Percentiles rank a stretch among this genome's conserved stretches.
Evolutionary conservation across 53 echinoderm and acorn worm species (phyloP).

Genomic region (Crossaster papposus): DNA sequence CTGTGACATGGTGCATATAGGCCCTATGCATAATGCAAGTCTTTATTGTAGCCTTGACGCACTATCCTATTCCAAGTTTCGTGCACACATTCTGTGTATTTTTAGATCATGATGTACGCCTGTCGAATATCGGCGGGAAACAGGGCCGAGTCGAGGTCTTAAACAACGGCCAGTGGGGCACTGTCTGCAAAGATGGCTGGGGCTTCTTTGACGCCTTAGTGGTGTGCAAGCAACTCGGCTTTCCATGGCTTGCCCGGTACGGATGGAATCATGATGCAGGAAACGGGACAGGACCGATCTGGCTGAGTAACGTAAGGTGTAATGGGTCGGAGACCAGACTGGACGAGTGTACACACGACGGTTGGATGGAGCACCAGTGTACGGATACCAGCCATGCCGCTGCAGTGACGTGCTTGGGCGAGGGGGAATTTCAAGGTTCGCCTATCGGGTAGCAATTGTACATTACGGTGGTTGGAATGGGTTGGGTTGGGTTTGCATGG

Average conservation of each 20-base stretch:
- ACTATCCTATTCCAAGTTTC: too few relatives aligned
- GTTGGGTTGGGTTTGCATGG: too few relatives aligned
- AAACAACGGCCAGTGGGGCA: slow-evolving; percentile 35
- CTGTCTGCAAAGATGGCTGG: slow-evolving; percentile 33
- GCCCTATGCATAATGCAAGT: too few relatives aligned
- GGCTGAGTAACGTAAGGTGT: slow-evolving; percentile 43
- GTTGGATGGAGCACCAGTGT: slow-evolving; percentile 40
- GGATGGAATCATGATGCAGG: slow-evolving; percentile 35
- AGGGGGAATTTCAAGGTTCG: slow-evolving; percentile 7
- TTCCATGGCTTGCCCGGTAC: slow-evolving; percentile 3
- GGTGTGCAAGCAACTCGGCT: slow-evolving; percentile 40
- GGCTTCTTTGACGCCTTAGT: slow-evolving; percentile 40
- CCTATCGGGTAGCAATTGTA: neutral
- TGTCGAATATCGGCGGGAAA: slow-evolving; percentile 11
- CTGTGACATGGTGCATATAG: too few relatives aligned
- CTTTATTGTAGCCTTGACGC: too few relatives aligned
- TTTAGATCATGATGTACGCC: slow-evolving; percentile 34
- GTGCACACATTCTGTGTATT: too few relatives aligned
- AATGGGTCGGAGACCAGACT: slow-evolving; percentile 47
- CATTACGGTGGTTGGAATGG: too few relatives aligned
- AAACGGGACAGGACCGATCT: slow-evolving; percentile 34
- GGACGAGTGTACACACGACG: slow-evolving; percentile 25
- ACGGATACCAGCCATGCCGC: neutral
- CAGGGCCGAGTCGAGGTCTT: slow-evolving; percentile 46
- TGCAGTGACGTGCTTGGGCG: slow-evolving; percentile 16